phyloP scores from a whole-genome alignment of 2,888 invertebrate genomes.

The Neocrepidodera transversa region DNA sequence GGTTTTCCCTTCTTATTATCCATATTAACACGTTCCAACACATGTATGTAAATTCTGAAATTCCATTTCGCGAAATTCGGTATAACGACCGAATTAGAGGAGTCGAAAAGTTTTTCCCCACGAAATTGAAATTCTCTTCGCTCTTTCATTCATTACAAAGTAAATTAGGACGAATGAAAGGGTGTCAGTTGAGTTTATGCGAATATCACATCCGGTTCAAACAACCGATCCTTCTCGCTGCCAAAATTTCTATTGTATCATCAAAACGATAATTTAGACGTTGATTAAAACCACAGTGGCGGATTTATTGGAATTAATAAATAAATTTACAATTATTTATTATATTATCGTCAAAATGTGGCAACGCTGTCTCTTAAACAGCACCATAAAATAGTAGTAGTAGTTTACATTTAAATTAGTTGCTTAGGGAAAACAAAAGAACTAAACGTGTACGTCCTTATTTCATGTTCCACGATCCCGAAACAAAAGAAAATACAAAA shows the following conservation, averaged over 20 bases:
- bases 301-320: no score
- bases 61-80: constrained; percentile 2
- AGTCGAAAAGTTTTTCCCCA: not conserved
- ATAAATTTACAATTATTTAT: no score
- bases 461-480: not conserved
- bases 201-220: constrained; percentile 2
- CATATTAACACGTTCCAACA: not conserved
- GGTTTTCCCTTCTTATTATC: no score
- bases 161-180: constrained; percentile 6
- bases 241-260: no score
- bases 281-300: no score
- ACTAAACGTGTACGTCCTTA: not conserved
- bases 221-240: not conserved
- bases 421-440: not conserved
- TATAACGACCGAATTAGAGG: not conserved
- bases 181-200: constrained; percentile 1
- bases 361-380: no score
- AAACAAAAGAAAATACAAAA: not conserved
- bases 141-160: constrained; percentile 8
- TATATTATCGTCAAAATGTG: no score
- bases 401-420: not conserved
- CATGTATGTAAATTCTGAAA: not conserved
- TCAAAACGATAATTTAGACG: no score
- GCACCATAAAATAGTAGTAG: no score
- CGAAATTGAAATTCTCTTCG: constrained; percentile 1